Evolutionary conservation across 2,797 vertebrate species (phyloP), one percentile per base, ranked within the genome.

Genomic region (Limosa lapponica): DNA sequence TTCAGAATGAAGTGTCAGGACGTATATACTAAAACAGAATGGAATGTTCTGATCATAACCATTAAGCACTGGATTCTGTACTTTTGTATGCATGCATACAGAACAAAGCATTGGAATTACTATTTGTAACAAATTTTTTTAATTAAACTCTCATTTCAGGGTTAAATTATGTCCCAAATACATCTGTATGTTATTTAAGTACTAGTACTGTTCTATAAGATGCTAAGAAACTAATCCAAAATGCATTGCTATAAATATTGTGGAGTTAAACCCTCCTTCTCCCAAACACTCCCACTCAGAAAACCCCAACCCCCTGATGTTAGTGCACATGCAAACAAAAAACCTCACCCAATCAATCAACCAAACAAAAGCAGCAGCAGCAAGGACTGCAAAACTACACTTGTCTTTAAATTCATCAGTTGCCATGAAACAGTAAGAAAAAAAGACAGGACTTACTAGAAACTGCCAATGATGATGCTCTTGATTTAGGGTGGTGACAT

Each of bases 361-460:
- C 4, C 7, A 74, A 10, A 2, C 64, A 46, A 61, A 9, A 44
- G 22, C 7, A 87, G 71, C 25, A 74, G 36, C n/a, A 25, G 0
- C n/a, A n/a, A n/a, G 6, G 16, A 64, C 1, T 25, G 37, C 18
- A 74, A 32, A 81, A 57, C 24, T 9, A 39, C 23, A 32, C 11
- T 55, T 41, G 3, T 5, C 54, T 66, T 23, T 36, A 43, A 69
- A 57, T 36, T 49, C 14, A 71, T 54, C 49, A 18, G 11, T 13
- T 51, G 34, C 30, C 36, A 44, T 4, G 16, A 43, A 54, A 34
- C 3, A 7, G 17, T 10, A 51, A 46, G n/a, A 66, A 51, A 10
- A 7, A 16, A 62, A 37, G 57, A 8, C 2, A 36, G 20, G 5
- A 93, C 99, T 98, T 97, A 99, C 99, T 97, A 95, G 96, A 90